Evolutionary conservation across 2,888 invertebrate genomes (phyloP).

Genomic region (Tenthredo mesomela): DNA sequence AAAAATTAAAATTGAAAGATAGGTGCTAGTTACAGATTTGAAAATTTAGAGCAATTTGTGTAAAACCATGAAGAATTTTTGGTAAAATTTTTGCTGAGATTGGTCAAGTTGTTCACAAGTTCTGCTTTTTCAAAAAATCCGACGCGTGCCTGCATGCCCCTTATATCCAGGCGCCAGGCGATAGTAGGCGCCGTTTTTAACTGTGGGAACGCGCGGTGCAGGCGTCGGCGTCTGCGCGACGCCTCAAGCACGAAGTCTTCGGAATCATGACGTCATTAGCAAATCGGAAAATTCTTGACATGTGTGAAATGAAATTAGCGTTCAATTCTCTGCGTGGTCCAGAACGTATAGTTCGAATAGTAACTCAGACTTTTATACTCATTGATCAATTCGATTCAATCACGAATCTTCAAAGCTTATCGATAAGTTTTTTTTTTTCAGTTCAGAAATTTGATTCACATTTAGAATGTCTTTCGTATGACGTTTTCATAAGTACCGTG

Average conservation of each 20-base stretch:
- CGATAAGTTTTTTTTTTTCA: background rate
- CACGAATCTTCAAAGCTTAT: background rate
- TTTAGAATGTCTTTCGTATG: background rate
- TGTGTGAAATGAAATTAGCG: background rate
- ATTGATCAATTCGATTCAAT: background rate
- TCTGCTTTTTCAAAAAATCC: conserved; percentile 3
- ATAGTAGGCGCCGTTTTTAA: conserved; percentile 72
- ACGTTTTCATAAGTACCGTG: background rate
- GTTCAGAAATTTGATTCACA: background rate
- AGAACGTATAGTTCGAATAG: background rate
- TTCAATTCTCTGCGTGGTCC: background rate
- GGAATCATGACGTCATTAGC: conserved; percentile 43
- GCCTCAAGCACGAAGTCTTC: conserved; percentile 28
- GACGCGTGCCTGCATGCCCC: conserved; percentile 41
- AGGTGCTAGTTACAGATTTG: background rate
- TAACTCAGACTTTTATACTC: background rate
- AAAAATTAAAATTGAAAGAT: conserved; percentile 30
- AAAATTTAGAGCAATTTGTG: conserved; percentile 18
- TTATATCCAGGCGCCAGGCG: conserved; percentile 68
- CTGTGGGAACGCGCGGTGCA: conserved; percentile 70
- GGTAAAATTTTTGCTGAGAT: background rate
- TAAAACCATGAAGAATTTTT: background rate
- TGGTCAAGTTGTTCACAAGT: background rate
- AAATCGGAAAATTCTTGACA: conserved; percentile 23
- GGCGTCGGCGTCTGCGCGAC: conserved; percentile 65